These are phyloP conservation scores for Asarcornis scutulata DNA, from an alignment of 2,113 vertebrate genomes.

Conservation along the genomic window DNA sequence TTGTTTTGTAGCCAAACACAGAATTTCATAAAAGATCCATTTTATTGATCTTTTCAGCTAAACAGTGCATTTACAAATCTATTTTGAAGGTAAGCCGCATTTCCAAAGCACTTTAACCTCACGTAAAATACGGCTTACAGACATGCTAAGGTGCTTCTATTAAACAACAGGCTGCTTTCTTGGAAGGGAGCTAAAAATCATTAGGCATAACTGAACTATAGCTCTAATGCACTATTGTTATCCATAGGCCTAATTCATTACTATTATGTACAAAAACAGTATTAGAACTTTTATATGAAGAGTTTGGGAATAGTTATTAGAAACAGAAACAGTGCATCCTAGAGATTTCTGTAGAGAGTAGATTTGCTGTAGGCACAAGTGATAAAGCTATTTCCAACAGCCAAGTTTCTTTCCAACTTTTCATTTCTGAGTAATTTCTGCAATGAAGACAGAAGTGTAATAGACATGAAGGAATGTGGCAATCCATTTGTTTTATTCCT, in stretches of 20 bases:
- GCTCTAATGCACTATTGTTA: background rate
- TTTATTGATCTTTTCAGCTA: background rate
- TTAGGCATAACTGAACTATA: background rate
- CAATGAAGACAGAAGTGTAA: constrained; percentile 69
- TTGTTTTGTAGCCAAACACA: background rate
- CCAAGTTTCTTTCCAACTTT: constrained; percentile 73
- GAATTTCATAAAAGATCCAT: background rate
- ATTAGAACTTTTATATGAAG: background rate
- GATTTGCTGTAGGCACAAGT: constrained; percentile 30
- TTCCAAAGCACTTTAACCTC: background rate
- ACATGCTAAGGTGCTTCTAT: background rate
- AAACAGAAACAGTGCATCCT: constrained; percentile 22
- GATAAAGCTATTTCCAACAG: constrained; percentile 59
- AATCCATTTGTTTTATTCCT: constrained; percentile 74
- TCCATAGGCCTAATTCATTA: background rate
- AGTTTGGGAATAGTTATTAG: background rate
- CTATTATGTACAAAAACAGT: background rate
- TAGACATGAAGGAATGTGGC: constrained; percentile 70
- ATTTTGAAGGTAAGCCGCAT: background rate
- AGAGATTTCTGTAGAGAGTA: constrained; percentile 13
- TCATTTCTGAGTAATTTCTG: constrained; percentile 72
- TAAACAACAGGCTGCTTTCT: background rate
- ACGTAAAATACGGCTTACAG: background rate
- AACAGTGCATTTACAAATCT: background rate
- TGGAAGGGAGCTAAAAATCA: background rate